Evolutionary conservation across 2,888 invertebrate species (phyloP), one percentile per base, ranked within the genome.

Genomic region (Caenorhabditis sp.): DNA sequence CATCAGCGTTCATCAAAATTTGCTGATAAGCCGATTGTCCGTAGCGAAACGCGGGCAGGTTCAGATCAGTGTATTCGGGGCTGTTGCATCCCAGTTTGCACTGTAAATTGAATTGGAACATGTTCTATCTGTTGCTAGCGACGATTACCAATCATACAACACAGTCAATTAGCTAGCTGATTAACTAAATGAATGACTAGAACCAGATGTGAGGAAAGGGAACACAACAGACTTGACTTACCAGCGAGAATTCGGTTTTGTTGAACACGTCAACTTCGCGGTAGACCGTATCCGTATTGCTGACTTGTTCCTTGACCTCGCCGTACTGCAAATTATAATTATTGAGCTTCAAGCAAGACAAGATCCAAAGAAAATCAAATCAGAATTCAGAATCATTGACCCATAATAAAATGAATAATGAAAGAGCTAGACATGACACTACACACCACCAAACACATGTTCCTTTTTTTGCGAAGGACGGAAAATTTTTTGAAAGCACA

Each of bases 1-100:
- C 83, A 40, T 80, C 65, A 51, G 24, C 56, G 24, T 68, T 67
- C 60, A 65, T 51, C 35, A 82, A 44, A 70, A 85, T 74, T 20
- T 67, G 56, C 32, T 83, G 77, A 69, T 83, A 83, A 11, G 85
- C 81, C 18, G 67, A 68, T 71, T 86, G 85, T 37, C 85, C 85
- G 22, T 60, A 78, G 9, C 74, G 70, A 65, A 86, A 84, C 32
- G 85, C 84, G 26, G 85, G 85, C 37, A 86, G 77, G 56, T 74
- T 81, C 58, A 86, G 64, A 24, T 86, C 85, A 20, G 69, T 82
- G 76, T 84, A 84, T 60, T 80, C 79, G 22, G 85, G 83, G 56
- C 82, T 82, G 62, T 80, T 82, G 70, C 85, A 86, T 62, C 85
- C 85, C 28, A 86, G 64, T 79, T 86, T 86, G 69, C 85, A 86